Evolutionary conservation across 2,797 vertebrate genomes (phyloP).

Genomic region (Moxostoma hubbsi): DNA sequence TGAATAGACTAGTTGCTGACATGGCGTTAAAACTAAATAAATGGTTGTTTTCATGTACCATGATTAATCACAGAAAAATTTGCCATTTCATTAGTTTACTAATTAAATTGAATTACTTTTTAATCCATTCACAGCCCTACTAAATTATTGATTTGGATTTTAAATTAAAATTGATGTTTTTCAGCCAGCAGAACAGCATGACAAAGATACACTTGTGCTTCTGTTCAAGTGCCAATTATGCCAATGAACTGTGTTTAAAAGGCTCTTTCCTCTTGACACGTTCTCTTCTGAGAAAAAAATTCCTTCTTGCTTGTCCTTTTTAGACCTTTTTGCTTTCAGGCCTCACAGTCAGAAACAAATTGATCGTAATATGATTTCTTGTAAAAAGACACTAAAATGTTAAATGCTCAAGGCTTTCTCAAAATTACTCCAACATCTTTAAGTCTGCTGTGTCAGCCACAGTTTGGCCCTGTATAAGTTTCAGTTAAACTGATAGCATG

Average conservation of each 20-base stretch:
- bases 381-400: background rate
- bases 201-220: constrained; percentile 10
- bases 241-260: background rate
- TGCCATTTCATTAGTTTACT: no score
- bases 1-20: no score
- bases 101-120: no score
- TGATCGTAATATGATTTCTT: constrained; percentile 19
- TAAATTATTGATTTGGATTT: background rate
- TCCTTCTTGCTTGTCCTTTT: constrained; percentile 33
- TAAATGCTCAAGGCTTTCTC: constrained; percentile 17
- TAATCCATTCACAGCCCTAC: background rate
- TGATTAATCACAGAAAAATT: no score
- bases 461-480: background rate
- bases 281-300: constrained; percentile 7
- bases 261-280: constrained; percentile 1
- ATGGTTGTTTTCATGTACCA: no score
- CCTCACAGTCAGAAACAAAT: constrained; percentile 14
- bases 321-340: constrained; percentile 30
- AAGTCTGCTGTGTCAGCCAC: constrained; percentile 8
- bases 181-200: constrained; percentile 16
- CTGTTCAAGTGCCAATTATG: background rate
- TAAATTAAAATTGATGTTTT: constrained; percentile 3
- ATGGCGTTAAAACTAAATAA: no score
- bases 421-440: no score
- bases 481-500: constrained; percentile 39